Percentiles rank a stretch among this genome's conserved stretches.
These are phyloP conservation scores for Frankliniella fusca DNA, from an alignment of 2,888 invertebrate genomes.

Conservation along the genomic window DNA sequence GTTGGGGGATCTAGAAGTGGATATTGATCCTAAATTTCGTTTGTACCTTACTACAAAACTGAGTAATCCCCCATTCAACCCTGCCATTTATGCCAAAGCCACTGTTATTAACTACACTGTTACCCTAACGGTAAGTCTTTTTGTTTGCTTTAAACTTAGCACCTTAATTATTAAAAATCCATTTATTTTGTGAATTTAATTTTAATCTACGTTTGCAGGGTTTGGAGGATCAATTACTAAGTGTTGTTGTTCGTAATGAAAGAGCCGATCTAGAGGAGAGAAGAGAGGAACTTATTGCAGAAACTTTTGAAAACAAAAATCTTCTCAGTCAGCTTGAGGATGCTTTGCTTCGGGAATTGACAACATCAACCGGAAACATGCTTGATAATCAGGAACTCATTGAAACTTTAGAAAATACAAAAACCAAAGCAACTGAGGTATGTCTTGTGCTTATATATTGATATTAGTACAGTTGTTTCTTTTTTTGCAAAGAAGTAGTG, in stretches of 20 bases:
- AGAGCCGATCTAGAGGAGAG: slow-evolving; percentile 84
- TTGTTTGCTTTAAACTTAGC: background rate
- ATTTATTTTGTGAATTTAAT: slow-evolving; percentile 29
- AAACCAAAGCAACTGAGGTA: slow-evolving; percentile 79
- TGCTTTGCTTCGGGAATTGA: slow-evolving; percentile 75
- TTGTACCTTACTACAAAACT: slow-evolving; percentile 87
- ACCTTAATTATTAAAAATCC: background rate
- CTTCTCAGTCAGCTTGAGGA: slow-evolving; percentile 79
- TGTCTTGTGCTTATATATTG: slow-evolving; percentile 27
- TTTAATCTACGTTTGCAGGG: slow-evolving; percentile 53
- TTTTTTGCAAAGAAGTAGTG: background rate
- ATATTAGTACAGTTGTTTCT: background rate
- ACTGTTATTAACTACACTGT: slow-evolving; percentile 90
- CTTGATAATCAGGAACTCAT: slow-evolving; percentile 84
- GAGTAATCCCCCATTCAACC: slow-evolving; percentile 81
- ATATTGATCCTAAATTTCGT: slow-evolving; percentile 82
- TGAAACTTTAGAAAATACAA: slow-evolving; percentile 81
- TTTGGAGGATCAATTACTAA: slow-evolving; percentile 83
- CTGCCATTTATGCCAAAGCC: slow-evolving; percentile 80
- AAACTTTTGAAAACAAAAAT: slow-evolving; percentile 82
- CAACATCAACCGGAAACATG: slow-evolving; percentile 87
- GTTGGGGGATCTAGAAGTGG: slow-evolving; percentile 83
- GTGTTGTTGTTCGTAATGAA: slow-evolving; percentile 84
- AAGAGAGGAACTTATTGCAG: slow-evolving; percentile 72
- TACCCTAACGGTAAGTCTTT: slow-evolving; percentile 61